Evolutionary conservation across 2,113 vertebrate genomes (phyloP).

Genomic region (Ranitomeya variabilis): DNA sequence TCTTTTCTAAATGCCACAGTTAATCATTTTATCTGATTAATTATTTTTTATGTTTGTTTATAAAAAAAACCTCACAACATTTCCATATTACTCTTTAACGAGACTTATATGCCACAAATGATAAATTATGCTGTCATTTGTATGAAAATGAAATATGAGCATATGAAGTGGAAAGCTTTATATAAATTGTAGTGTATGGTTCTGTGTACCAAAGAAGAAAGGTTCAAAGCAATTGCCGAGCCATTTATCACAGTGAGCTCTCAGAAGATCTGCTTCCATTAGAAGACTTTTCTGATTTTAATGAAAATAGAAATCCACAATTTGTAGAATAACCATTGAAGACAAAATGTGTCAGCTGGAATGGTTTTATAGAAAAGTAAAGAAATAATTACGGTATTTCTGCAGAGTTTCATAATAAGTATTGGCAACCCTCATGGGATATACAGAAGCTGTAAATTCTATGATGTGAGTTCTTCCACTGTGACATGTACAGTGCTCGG

Average conservation of each 20-base stretch:
- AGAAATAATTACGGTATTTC: neutral
- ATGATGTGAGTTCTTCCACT: too few species aligned
- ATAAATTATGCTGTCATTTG: slow-evolving; percentile 77
- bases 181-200: slow-evolving; percentile 60
- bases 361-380: neutral
- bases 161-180: slow-evolving; percentile 67
- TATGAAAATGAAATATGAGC: slow-evolving; percentile 73
- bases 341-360: neutral
- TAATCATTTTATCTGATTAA: slow-evolving; percentile 7
- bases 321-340: slow-evolving; percentile 7
- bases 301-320: slow-evolving; percentile 29
- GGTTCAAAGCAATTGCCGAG: neutral
- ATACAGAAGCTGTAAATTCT: neutral
- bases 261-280: slow-evolving; percentile 35
- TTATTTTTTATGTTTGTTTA: neutral
- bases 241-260: slow-evolving; percentile 57
- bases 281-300: slow-evolving; percentile 5
- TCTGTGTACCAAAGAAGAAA: slow-evolving; percentile 54
- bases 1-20: neutral
- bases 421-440: neutral
- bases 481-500: too few species aligned
- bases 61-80: neutral
- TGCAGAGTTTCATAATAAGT: neutral
- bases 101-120: slow-evolving; percentile 82
- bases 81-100: slow-evolving; percentile 78